Base-by-base conservation (phyloP, 2,888 invertebrate genomes). In the Xiphydria camelus region DNA sequence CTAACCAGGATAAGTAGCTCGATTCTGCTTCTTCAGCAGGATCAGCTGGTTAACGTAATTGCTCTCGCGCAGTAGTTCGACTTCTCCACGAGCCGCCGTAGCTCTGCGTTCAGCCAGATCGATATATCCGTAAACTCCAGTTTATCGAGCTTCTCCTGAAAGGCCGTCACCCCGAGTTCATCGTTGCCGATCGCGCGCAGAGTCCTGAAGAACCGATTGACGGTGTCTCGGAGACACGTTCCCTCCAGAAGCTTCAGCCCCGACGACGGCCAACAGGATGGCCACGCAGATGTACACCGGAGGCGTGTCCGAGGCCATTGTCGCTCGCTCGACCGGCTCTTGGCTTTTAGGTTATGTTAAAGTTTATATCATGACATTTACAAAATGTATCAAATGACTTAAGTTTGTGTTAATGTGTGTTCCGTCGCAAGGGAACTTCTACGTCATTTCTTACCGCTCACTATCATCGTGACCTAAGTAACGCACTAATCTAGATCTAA, bases 171-270 rank as follows among this genome's bases (percentile, higher is more conserved):
- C 9, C 73, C 73, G 7, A 75, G 66, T 39, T 75, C 75, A 9
- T 70, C 66, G 18, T 70, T 64, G 15, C 61, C 61, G 12, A 71
- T 59, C 2, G 53, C 47, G 1, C 55, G 56, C 7, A 66, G 45
- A 4, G 59, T 55, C 41, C 65, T 64, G 2, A 75, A 74, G 12
- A 75, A 43, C 10, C 61, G 61, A n/a, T 57, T 29, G 3, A 70
- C 69, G 23, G 70, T 67, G 31, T 75, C 72, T 37, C 68, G 61
- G n/a, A 75, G 50, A 42, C 73, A 75, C 45, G 65, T 66, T 19
- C 74, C 75, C 26, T 62, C 63, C 6, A 75, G 46, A 7, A 73
- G 68, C 42, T 64, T n/a, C n/a, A n/a, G n/a, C n/a, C n/a, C n/a
- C n/a, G n/a, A n/a, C n/a, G n/a, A n/a, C n/a, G n/a, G n/a, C n/a